Conservation (phyloP, 2,888 invertebrate genomes). For the Thecophora atra region DNA sequence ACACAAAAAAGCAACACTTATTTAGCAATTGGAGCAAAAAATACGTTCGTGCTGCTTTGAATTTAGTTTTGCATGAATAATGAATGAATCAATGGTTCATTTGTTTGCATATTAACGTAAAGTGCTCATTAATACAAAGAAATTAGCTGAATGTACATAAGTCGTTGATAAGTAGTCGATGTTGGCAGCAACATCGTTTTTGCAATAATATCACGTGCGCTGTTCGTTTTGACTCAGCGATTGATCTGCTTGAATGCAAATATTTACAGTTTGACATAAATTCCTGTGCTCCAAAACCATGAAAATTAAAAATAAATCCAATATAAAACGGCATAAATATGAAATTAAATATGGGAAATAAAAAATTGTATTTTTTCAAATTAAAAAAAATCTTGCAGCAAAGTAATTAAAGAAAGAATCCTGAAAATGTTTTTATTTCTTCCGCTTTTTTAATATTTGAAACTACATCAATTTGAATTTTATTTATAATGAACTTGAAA, state of each 20-base stretch:
- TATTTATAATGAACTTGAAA: too few species aligned
- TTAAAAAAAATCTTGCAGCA: too few species aligned
- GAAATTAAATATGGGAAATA: constrained; percentile 13
- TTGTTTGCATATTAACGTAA: constrained; percentile 23
- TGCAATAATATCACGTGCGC: constrained; percentile 25
- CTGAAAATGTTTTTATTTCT: background rate
- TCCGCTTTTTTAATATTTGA: too few species aligned
- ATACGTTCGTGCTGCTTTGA: too few species aligned
- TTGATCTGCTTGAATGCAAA: constrained; percentile 17
- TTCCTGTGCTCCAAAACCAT: constrained; percentile 10
- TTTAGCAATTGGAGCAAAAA: constrained; percentile 19
- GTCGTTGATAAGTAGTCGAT: background rate
- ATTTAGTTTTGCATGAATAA: constrained; percentile 23
- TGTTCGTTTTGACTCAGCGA: constrained; percentile 11
- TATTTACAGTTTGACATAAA: constrained; percentile 28
- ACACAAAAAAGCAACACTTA: background rate
- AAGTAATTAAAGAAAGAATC: constrained; percentile 3
- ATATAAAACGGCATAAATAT: constrained; percentile 24
- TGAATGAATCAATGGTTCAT: constrained; percentile 11
- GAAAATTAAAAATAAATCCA: constrained; percentile 22
- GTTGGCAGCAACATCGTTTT: background rate
- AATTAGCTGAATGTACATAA: constrained; percentile 15
- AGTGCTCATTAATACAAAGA: constrained; percentile 27
- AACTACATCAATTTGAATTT: too few species aligned
- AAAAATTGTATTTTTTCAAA: too few species aligned